Evolutionary conservation across 2,113 vertebrate species (phyloP).

Genomic region (Campylomormyrus numenius): DNA sequence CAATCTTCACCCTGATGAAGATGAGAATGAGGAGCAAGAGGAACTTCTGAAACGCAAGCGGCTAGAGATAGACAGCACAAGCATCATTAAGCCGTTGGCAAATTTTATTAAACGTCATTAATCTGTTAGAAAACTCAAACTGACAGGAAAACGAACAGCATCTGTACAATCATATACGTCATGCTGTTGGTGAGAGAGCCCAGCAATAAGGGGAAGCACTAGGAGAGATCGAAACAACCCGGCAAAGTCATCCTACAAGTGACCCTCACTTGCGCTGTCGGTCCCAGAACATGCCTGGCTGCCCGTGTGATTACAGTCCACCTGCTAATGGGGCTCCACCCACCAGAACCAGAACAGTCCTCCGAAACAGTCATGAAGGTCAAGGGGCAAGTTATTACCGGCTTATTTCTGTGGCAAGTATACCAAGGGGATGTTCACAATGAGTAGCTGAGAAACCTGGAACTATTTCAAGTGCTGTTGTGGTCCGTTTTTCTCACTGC

Average conservation of each 20-base stretch:
- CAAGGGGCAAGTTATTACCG: neutral
- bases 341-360: neutral
- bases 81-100: neutral
- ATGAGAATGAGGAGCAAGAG: neutral
- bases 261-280: neutral
- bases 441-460: neutral
- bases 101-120: constrained; percentile 13
- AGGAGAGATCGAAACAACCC: neutral
- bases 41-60: neutral
- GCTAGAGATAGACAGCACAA: neutral
- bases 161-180: neutral
- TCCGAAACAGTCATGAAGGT: neutral
- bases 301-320: neutral
- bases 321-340: neutral
- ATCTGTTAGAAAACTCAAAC: constrained; percentile 13
- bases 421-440: neutral
- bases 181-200: neutral
- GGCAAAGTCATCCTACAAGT: neutral
- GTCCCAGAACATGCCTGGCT: neutral
- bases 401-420: neutral
- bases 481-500: neutral
- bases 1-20: neutral
- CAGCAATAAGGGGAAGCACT: neutral
- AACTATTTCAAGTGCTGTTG: neutral
- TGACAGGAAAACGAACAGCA: neutral